These are phyloP conservation scores for Sinocyclocheilus anshuiensis DNA, from an alignment of 2,113 vertebrate species.

Conservation along the genomic window DNA sequence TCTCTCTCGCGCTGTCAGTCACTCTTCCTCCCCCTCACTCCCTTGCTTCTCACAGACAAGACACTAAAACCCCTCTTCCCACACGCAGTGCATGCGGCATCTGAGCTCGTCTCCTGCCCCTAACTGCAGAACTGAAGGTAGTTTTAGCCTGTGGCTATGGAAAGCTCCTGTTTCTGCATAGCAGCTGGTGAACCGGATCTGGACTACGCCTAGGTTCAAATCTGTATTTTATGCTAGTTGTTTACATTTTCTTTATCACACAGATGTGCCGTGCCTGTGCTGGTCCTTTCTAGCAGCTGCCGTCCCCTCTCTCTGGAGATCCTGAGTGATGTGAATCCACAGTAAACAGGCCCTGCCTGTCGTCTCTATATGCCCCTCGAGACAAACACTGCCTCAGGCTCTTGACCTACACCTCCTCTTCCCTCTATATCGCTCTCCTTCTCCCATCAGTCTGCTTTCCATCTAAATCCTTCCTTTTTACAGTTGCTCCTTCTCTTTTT, in stretches of 20 bases:
- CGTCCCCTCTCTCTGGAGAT: slow-evolving; percentile 9
- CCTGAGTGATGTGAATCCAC: background rate
- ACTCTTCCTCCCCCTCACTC: slow-evolving; percentile 54
- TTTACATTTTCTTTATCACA: background rate
- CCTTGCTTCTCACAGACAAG: slow-evolving; percentile 42
- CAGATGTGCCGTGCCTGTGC: background rate
- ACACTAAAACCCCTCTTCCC: slow-evolving; percentile 48
- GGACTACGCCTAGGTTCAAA: background rate
- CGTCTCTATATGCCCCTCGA: slow-evolving; percentile 2
- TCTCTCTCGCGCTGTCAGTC: slow-evolving; percentile 52
- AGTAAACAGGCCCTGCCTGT: slow-evolving; percentile 3
- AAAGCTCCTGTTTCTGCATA: background rate
- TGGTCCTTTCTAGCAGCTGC: slow-evolving; percentile 8
- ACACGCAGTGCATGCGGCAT: slow-evolving; percentile 21
- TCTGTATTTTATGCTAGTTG: background rate
- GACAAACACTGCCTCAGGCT: slow-evolving; percentile 28
- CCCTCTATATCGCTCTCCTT: background rate
- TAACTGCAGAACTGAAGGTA: slow-evolving; percentile 7
- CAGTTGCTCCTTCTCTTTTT: slow-evolving; percentile 53
- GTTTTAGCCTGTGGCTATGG: slow-evolving; percentile 5
- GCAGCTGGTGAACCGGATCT: background rate
- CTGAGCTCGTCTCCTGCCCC: slow-evolving; percentile 16
- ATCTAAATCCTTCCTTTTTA: background rate
- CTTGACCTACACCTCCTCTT: background rate
- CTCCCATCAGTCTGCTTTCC: slow-evolving; percentile 2